A percentile compares a stretch with the other conserved stretches of the same genome.
Conservation (phyloP, 1,140 invertebrate species). For the Littorina saxatilis region DNA sequence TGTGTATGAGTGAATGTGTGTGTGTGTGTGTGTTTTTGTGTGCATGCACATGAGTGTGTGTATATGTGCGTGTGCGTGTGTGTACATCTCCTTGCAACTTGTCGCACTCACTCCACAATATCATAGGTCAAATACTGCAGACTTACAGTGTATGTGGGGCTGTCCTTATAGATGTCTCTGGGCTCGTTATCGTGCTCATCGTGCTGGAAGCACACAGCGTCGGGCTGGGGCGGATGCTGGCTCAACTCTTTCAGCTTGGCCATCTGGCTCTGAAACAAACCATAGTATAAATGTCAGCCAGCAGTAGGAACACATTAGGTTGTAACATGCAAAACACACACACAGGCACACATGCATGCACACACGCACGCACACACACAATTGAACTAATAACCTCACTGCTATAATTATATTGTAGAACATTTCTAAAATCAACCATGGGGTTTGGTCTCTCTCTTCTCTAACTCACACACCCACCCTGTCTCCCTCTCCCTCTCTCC, state of each 20-base stretch:
- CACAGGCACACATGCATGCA: neutral
- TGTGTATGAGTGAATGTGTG: no score
- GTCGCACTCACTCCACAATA: no score
- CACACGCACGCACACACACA: neutral
- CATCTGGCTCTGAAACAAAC: constrained; percentile 48
- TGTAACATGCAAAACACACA: neutral
- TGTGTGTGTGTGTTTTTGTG: no score
- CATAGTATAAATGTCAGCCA: neutral
- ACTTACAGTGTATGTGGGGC: constrained; percentile 61
- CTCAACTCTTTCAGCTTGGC: constrained; percentile 49
- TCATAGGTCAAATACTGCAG: neutral
- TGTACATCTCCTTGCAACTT: no score
- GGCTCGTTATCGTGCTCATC: constrained; percentile 42
- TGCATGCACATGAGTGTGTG: no score
- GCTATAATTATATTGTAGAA: neutral
- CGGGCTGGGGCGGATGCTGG: constrained; percentile 56
- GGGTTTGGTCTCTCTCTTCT: neutral
- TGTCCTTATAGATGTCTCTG: constrained; percentile 54
- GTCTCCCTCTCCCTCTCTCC: neutral
- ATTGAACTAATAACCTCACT: neutral
- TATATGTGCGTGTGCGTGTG: no score
- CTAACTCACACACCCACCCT: neutral
- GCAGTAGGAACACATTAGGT: neutral
- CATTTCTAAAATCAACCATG: no score
- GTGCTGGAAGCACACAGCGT: constrained; percentile 57